phyloP scores from a whole-genome alignment of 35 echinoderm and acorn worm genomes.

The Apostichopus parvimensis region DNA sequence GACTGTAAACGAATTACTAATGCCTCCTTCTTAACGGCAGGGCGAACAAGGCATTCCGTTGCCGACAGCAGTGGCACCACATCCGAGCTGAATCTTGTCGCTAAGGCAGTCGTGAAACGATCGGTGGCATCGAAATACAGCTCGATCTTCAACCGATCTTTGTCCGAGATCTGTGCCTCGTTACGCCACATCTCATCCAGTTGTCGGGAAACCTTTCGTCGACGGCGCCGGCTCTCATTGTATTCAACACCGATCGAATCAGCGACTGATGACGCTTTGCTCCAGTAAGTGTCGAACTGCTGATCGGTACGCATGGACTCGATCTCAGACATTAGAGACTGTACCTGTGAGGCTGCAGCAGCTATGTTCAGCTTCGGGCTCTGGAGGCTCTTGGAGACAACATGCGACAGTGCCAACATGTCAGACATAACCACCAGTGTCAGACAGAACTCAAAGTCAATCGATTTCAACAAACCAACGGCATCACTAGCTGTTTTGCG shows the following conservation, averaged over 20 bases:
- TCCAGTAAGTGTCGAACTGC: conserved; percentile 17
- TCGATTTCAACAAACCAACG: conserved; percentile 28
- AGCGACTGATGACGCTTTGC: conserved; percentile 8
- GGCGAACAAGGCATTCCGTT: conserved; percentile 22
- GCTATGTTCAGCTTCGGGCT: conserved; percentile 22
- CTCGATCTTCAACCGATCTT: conserved; percentile 31
- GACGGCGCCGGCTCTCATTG: background rate
- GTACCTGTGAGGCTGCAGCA: conserved; percentile 33
- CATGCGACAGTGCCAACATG: conserved; percentile 10
- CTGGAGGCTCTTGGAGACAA: conserved; percentile 27
- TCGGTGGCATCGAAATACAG: conserved; percentile 47
- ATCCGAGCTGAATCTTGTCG: conserved; percentile 19
- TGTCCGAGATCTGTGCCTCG: background rate
- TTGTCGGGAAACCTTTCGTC: background rate
- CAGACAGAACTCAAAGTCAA: conserved; percentile 19
- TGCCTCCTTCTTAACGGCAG: conserved; percentile 5
- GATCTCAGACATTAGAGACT: conserved; percentile 1
- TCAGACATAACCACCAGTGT: conserved; percentile 16
- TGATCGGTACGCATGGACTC: conserved; percentile 14
- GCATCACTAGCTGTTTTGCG: conserved; percentile 35
- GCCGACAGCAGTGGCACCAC: conserved; percentile 9
- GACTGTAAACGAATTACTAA: conserved; percentile 32
- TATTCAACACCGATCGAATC: background rate
- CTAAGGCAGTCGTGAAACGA: conserved; percentile 36
- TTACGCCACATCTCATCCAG: conserved; percentile 4